These are phyloP conservation scores for Himalopsyche kuldschensis DNA, from an alignment of 2,888 invertebrate genomes.

Conservation along the genomic window DNA sequence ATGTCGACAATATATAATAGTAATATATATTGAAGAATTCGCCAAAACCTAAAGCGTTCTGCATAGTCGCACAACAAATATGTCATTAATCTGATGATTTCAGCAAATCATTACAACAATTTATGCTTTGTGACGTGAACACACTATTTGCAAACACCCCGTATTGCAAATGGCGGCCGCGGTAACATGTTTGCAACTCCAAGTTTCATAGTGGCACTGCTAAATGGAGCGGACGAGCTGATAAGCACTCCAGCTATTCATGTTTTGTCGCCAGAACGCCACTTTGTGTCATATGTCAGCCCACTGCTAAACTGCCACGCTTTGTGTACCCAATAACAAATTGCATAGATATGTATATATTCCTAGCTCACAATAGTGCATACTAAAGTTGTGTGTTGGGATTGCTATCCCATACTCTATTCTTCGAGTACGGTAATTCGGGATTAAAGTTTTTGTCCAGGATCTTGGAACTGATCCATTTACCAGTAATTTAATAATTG, in stretches of 20 bases:
- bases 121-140: background rate
- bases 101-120: background rate
- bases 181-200: background rate
- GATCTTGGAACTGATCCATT: too few species aligned
- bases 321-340: slow-evolving; percentile 1
- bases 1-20: too few species aligned
- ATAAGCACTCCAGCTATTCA: slow-evolving; percentile 36
- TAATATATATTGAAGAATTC: too few species aligned
- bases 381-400: too few species aligned
- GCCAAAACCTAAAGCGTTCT: too few species aligned
- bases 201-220: slow-evolving; percentile 10
- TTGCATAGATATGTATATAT: background rate
- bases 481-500: too few species aligned
- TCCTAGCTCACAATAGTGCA: too few species aligned
- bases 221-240: slow-evolving; percentile 37
- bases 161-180: background rate
- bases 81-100: too few species aligned
- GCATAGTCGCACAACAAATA: too few species aligned
- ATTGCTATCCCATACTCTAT: too few species aligned
- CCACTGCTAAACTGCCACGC: background rate
- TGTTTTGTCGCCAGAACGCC: slow-evolving; percentile 28
- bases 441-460: too few species aligned
- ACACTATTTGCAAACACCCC: background rate
- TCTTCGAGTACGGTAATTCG: too few species aligned
- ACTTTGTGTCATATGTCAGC: slow-evolving; percentile 22